Percentiles rank a stretch among this genome's conserved stretches.
phyloP scores from a whole-genome alignment of 2,113 vertebrate genomes.

The Synodontis membranacea region DNA sequence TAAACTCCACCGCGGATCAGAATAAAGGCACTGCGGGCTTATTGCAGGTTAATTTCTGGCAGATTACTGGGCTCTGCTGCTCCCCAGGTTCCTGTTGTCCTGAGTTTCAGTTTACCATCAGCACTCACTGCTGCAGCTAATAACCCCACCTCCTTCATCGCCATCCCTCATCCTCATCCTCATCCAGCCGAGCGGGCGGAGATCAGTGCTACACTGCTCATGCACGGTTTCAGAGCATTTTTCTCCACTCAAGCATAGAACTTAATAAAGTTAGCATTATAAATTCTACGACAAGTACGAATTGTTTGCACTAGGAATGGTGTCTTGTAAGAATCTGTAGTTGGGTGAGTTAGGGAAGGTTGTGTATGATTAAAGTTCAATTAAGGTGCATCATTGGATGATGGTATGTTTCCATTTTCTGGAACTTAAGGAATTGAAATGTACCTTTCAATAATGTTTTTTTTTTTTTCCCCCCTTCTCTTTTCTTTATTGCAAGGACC shows the following conservation, averaged over 20 bases:
- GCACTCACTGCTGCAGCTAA: constrained; percentile 30
- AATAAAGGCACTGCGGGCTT: background rate
- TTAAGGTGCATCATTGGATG: background rate
- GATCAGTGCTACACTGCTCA: constrained; percentile 7
- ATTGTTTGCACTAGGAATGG: background rate
- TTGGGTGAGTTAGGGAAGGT: background rate
- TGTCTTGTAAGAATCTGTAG: background rate
- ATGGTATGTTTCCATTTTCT: background rate
- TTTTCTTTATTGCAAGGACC: background rate
- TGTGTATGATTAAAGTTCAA: background rate
- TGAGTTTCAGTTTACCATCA: constrained; percentile 37
- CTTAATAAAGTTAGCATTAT: background rate
- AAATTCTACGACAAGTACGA: background rate
- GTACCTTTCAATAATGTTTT: background rate
- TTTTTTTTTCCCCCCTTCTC: background rate
- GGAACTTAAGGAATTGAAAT: background rate
- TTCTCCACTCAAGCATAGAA: background rate
- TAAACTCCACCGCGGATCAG: background rate
- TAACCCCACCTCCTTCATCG: constrained; percentile 37
- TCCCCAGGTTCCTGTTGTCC: constrained; percentile 15
- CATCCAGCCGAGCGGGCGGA: constrained; percentile 8
- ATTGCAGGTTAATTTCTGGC: constrained; percentile 20
- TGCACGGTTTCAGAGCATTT: background rate
- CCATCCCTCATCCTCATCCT: constrained; percentile 8
- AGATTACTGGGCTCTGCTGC: constrained; percentile 24